phyloP scores from a whole-genome alignment of 2,113 vertebrate species.

The Anthoscopus minutus region DNA sequence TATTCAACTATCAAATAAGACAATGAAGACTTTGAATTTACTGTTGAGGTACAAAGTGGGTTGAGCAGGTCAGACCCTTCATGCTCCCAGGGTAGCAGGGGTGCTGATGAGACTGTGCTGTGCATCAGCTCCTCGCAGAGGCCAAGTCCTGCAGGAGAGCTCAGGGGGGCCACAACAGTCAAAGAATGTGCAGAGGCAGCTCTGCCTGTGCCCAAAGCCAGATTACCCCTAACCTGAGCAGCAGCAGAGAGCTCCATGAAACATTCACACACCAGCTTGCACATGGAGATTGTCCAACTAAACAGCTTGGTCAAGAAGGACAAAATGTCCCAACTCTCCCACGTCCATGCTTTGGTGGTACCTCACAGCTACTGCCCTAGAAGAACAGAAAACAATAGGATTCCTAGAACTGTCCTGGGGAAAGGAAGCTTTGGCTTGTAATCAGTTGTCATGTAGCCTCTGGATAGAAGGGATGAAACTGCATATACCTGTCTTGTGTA shows the following conservation, averaged over 20 bases:
- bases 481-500: neutral
- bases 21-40: slow-evolving; percentile 55
- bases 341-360: neutral
- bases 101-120: neutral
- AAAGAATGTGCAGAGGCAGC: neutral
- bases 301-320: neutral
- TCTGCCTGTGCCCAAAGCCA: neutral
- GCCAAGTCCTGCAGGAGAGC: neutral
- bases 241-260: neutral
- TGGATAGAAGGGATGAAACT: neutral
- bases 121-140: neutral
- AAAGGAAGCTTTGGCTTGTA: neutral
- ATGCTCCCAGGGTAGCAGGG: neutral
- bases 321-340: neutral
- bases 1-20: slow-evolving; percentile 23
- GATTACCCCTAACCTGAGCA: neutral
- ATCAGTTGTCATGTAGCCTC: neutral
- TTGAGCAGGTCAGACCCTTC: neutral
- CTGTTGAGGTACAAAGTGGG: neutral
- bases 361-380: neutral
- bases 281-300: neutral
- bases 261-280: neutral
- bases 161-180: neutral
- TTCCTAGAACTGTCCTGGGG: neutral
- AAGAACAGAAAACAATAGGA: neutral